Percentiles rank a stretch among this genome's conserved stretches.
These are phyloP conservation scores for Camponotus floridanus DNA, from an alignment of 1,140 invertebrate species.

Conservation along the genomic window DNA sequence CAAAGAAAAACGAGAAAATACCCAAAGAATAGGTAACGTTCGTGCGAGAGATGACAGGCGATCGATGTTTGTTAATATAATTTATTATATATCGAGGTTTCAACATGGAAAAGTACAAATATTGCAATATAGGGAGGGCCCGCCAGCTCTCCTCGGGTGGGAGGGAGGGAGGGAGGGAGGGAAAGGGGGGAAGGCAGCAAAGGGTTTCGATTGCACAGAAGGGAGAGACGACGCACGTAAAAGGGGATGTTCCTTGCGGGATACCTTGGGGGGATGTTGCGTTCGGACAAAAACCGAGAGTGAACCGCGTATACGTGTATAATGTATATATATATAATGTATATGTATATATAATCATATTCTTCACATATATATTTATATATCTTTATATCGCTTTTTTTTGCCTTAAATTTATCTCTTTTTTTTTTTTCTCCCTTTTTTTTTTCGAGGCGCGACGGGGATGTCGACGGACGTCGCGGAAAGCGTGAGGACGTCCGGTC, in stretches of 20 bases:
- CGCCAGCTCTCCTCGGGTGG: conserved; percentile 85
- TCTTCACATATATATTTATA: conserved; percentile 54
- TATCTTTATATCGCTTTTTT: conserved; percentile 66
- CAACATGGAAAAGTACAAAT: conserved; percentile 87
- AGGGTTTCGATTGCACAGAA: conserved; percentile 68
- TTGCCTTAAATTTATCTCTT: conserved; percentile 71
- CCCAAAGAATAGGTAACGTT: conserved; percentile 29
- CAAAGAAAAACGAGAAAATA: conserved; percentile 7
- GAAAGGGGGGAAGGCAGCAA: conserved; percentile 61
- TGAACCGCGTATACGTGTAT: conserved; percentile 64
- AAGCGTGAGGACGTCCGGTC: conserved; percentile 27
- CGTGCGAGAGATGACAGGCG: conserved; percentile 37
- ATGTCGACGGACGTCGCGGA: conserved; percentile 55
- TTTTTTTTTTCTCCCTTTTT: conserved; percentile 50
- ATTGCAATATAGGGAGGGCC: conserved; percentile 87
- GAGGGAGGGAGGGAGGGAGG: conserved; percentile 83
- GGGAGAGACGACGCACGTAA: conserved; percentile 74
- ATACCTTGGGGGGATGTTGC: conserved; percentile 41
- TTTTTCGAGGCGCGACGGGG: conserved; percentile 48
- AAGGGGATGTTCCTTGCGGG: conserved; percentile 52
- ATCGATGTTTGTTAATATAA: conserved; percentile 86
- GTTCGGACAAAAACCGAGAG: conserved; percentile 66
- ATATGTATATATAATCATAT: conserved; percentile 63
- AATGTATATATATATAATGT: conserved; percentile 61
- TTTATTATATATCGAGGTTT: conserved; percentile 87